phyloP scores from a whole-genome alignment of 2,113 vertebrate species.

The Sapajus apella region DNA sequence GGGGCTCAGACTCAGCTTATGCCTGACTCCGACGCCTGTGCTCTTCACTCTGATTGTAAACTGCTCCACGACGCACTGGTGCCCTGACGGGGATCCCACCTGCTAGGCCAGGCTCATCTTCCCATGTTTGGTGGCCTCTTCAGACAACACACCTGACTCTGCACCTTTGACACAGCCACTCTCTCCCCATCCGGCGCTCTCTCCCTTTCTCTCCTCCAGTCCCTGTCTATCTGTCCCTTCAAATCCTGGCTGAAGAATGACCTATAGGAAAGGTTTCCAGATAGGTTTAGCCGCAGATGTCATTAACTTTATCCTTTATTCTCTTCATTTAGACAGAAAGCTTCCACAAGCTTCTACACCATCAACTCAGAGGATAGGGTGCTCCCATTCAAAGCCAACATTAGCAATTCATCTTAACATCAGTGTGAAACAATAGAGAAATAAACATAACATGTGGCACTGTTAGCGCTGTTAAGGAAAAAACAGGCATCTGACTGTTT shows the following conservation, averaged over 20 bases:
- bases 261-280: background rate
- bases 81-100: no score
- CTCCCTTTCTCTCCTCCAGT: background rate
- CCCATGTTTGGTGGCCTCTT: background rate
- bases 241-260: background rate
- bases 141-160: background rate
- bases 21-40: background rate
- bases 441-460: background rate
- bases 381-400: background rate
- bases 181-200: background rate
- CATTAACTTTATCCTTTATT: background rate
- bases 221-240: background rate
- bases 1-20: background rate
- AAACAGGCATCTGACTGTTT: background rate
- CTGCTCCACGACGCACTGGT: fast-evolving
- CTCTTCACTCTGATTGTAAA: background rate
- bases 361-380: background rate
- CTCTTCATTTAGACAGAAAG: background rate
- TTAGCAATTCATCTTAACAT: background rate
- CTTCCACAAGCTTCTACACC: background rate
- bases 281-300: background rate
- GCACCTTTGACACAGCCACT: background rate
- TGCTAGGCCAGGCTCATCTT: background rate
- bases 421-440: background rate
- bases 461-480: background rate